Base-by-base conservation (phyloP, 2,888 invertebrate species). In the Eupeodes luniger region DNA sequence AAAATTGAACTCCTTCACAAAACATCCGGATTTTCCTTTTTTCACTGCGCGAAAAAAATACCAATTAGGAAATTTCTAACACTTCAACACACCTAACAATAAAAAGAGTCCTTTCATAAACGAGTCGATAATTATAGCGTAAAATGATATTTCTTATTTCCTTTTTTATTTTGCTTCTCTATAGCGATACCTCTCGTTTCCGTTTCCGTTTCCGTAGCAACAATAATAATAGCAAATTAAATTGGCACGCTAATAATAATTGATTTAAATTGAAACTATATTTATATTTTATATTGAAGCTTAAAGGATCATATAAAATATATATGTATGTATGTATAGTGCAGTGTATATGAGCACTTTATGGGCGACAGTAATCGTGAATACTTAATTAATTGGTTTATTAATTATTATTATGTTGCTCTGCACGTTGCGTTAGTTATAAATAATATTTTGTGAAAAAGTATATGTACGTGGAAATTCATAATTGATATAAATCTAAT, bases 221-320 rank as follows among this genome's bases (percentile, higher is more conserved):
- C 51, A 66, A 27, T 9, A 40, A 66, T 61, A 66, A 82, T 70
- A 49, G 62, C 49, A 70, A 82, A 82, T 77, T 82, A 64, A 82
- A 82, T 82, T 82, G 82, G 64, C 72, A 40, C 40, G 9, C 5
- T 40, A 27, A 77, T 77, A 27, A 77, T 77, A 82, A 82, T 82
- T 82, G 72, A 77, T 82, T 82, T 57, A 66, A 77, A 66, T 55
- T 66, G 70, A 77, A 82, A 82, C 47, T 27, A 67, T 64, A 40
- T 40, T 27, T 27, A 27, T 5, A 40, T 5, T 40, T 5, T 40
- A 4, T 40, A 9, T 40, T 72, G 55, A 40, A 59, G 57, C 69
- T 62, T 16, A 57, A 77, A 72, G 57, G 57, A 66, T 40, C 40
- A 40, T 40, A 40, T 59, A 64, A 62, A 16, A 62, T 16, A 64